phyloP scores from a whole-genome alignment of 2,797 vertebrate species.

The Atherinosoma microstoma region DNA sequence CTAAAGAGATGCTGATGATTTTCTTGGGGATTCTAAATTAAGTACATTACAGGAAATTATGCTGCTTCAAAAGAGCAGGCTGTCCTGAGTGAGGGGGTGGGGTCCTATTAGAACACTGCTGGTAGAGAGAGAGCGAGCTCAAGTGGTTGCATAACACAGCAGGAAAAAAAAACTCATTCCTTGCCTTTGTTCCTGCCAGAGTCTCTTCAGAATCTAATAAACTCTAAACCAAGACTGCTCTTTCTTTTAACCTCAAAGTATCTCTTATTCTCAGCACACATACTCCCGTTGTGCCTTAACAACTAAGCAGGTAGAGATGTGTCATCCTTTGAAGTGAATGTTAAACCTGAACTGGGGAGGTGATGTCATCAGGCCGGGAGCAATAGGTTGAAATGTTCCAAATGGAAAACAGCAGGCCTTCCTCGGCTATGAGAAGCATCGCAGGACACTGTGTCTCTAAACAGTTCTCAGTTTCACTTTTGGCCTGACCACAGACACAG shows the following conservation, averaged over 20 bases:
- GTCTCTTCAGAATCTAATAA: constrained; percentile 81
- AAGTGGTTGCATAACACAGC: constrained; percentile 83
- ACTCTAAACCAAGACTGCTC: constrained; percentile 77
- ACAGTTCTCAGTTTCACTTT: constrained; percentile 77
- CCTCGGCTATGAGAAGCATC: constrained; percentile 61
- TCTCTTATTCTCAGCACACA: constrained; percentile 66
- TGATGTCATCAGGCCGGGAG: constrained; percentile 74
- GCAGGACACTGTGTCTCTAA: constrained; percentile 75
- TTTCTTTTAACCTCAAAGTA: constrained; percentile 65
- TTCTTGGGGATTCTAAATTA: constrained; percentile 79
- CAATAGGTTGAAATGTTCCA: constrained; percentile 72
- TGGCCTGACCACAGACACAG: constrained; percentile 76
- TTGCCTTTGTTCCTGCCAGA: constrained; percentile 77
- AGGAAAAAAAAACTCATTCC: constrained; percentile 73
- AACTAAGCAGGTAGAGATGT: constrained; percentile 56
- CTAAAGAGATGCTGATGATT: constrained; percentile 74
- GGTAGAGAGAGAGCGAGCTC: constrained; percentile 70
- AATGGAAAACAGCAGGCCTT: constrained; percentile 73
- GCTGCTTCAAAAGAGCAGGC: constrained; percentile 81
- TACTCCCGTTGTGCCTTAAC: constrained; percentile 37
- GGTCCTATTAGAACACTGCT: constrained; percentile 80
- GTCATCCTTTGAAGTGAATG: constrained; percentile 69
- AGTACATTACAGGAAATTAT: constrained; percentile 84
- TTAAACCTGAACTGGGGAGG: constrained; percentile 65
- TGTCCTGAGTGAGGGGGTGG: constrained; percentile 80